Base-by-base conservation (phyloP, 2,113 vertebrate genomes). In the Campylomormyrus tamandua region DNA sequence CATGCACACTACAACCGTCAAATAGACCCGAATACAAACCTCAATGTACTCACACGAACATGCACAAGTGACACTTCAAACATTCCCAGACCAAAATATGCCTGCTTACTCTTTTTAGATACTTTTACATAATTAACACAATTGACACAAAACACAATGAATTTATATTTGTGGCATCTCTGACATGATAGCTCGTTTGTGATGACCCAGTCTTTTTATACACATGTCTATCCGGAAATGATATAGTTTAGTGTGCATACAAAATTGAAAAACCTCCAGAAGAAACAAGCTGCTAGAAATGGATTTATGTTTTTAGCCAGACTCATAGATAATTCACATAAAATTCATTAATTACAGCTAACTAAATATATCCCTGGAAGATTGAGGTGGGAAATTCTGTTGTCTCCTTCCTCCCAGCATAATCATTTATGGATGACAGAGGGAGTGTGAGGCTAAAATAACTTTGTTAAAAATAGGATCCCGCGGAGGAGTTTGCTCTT, bases 351-450 rank as follows among this genome's bases (percentile, higher is more conserved):
- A 83, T 80, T 83, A 53, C 50, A 52, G 24, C 88, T 83, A 50
- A 45, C 77, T 89, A 89, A 85, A 89, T 89, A 58, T 84, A 89
- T 27, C 50, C 8, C 35, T 85, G 39, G 50, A 62, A 89, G 31
- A 42, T 31, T 17, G 49, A 80, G 1, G 52, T 42, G 56, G 80
- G 89, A 58, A 52, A 56, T 58, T 56, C 52, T 19, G 53, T 39
- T 84, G 50, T 58, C 24, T 48, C 11, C 50, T n/a, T 80, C 52
- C 52, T 46, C 89, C 39, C 42, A 49, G 52, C 42, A 21, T n/a
- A 52, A 46, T 83, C 77, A 84, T 31, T 84, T 48, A 83, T 6
- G 77, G 35, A 62, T 58, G 89, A 56, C 21, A 21, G 35, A 27
- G 50, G 89, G 49, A 83, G 70, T 21, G 50, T 8, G 77, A 15